Percentiles rank a stretch among this genome's conserved stretches.
These are phyloP conservation scores for Anthopleura xanthogrammica DNA, from an alignment of 92 coral and sea anemone genomes.

Conservation along the genomic window DNA sequence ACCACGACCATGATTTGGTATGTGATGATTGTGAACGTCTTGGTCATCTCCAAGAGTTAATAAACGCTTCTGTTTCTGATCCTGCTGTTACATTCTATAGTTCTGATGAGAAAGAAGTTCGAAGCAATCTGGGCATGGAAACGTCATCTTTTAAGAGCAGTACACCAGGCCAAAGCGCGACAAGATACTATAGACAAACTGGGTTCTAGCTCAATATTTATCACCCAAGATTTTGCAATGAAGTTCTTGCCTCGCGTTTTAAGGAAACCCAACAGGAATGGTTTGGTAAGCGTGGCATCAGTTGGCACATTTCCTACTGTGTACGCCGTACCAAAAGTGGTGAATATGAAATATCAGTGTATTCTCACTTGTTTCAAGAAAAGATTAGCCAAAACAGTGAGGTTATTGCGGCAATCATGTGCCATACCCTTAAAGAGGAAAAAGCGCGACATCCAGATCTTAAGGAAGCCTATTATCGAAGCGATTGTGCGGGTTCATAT, in stretches of 20 bases:
- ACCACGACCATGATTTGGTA: slow-evolving; percentile 43
- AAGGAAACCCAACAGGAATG: slow-evolving; percentile 50
- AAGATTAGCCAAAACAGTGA: slow-evolving; percentile 42
- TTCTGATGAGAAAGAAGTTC: slow-evolving; percentile 41
- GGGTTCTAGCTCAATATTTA: slow-evolving; percentile 25
- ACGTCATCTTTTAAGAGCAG: slow-evolving; percentile 50
- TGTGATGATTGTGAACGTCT: slow-evolving; percentile 39
- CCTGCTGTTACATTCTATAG: slow-evolving; percentile 34
- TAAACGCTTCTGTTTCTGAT: slow-evolving; percentile 39
- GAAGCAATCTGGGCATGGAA: slow-evolving; percentile 54
- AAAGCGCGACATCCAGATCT: slow-evolving; percentile 33
- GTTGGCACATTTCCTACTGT: slow-evolving; percentile 48
- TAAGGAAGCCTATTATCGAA: slow-evolving; percentile 43
- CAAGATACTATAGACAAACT: slow-evolving; percentile 37
- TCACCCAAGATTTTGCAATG: slow-evolving; percentile 58
- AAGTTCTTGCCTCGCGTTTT: slow-evolving; percentile 38
- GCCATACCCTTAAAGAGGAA: slow-evolving; percentile 45
- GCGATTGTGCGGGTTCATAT: slow-evolving; percentile 60
- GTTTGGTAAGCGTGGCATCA: slow-evolving; percentile 44
- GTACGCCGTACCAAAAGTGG: not conserved
- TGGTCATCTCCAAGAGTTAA: slow-evolving; percentile 26
- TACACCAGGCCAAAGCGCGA: slow-evolving; percentile 42
- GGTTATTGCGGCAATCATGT: slow-evolving; percentile 42
- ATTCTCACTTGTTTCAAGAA: slow-evolving; percentile 32
- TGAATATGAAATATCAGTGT: slow-evolving; percentile 32